A percentile compares a stretch with the other conserved stretches of the same genome.
Conservation (phyloP, 1,140 invertebrate genomes). For the Lasaia peninsularis region DNA sequence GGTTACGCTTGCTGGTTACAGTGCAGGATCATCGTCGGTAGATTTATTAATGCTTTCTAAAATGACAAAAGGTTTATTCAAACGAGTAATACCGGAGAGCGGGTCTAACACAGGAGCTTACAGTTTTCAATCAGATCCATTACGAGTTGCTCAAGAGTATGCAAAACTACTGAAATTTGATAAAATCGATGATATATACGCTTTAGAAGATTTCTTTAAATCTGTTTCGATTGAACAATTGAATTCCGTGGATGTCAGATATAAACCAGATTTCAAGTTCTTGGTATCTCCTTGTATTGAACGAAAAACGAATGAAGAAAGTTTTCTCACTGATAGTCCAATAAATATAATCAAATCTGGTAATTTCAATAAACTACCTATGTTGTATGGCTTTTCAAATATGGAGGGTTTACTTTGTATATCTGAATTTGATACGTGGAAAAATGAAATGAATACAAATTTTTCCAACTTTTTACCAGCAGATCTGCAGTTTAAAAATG, state of each 20-base stretch:
- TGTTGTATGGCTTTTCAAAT: constrained; percentile 43
- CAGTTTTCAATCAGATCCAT: constrained; percentile 34
- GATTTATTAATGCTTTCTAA: constrained; percentile 40
- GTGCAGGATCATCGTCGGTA: constrained; percentile 36
- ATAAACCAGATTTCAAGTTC: constrained; percentile 29
- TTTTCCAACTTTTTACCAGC: constrained; percentile 41
- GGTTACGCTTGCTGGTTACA: constrained; percentile 39
- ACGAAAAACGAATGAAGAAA: constrained; percentile 28
- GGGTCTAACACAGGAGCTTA: constrained; percentile 26
- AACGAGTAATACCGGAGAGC: constrained; percentile 39
- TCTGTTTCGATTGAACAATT: constrained; percentile 30
- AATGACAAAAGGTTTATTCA: constrained; percentile 38
- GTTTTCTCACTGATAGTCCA: constrained; percentile 41
- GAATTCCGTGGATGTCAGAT: constrained; percentile 20
- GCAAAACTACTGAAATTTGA: constrained; percentile 28
- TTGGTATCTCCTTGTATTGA: constrained; percentile 44
- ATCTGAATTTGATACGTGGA: constrained; percentile 31
- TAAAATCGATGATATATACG: constrained; percentile 33
- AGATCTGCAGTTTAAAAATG: constrained; percentile 36
- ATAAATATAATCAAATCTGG: constrained; percentile 43
- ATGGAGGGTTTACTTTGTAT: constrained; percentile 46
- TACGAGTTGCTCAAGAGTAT: constrained; percentile 35
- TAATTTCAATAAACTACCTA: constrained; percentile 39
- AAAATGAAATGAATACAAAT: constrained; percentile 35
- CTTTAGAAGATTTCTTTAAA: constrained; percentile 47